Base-by-base conservation (phyloP, 1,140 invertebrate genomes). In the Macrobrachium nipponense region DNA sequence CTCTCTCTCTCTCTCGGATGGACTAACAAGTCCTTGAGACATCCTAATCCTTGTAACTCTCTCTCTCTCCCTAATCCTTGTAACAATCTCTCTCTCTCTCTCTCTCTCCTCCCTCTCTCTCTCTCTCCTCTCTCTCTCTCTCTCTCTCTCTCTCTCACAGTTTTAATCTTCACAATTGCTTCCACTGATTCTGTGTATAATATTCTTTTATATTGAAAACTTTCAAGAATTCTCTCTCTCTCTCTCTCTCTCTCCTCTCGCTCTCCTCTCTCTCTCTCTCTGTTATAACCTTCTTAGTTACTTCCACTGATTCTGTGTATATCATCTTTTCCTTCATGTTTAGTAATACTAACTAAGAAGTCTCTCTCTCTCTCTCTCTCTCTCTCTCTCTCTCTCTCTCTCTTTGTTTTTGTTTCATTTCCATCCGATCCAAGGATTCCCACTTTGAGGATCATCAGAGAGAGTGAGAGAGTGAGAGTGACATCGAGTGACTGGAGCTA, bases 341-440 rank as follows among this genome's bases (percentile, higher is more conserved):
- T 64, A 64, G 2, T 64, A 2, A 2, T 20, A n/a, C n/a, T n/a
- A n/a, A n/a, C 62, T 20, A 2, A 6, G 5, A 12, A 12, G 0
- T 11, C n/a, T 15, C 27, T 36, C 27, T 36, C 4, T 36, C 27
- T 36, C 27, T 36, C 27, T 36, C 27, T 36, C 27, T 36, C 78
- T 80, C 78, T 80, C 78, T 80, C 78, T 81, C 79, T 81, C 79
- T 80, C 78, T 80, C 78, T 80, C 78, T 80, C 62, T 66, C 62
- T 66, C 18, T 60, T 5, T 11, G 17, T 36, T 51, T n/a, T 36
- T 76, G 11, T 27, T 5, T 58, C 27, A 51, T 59, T 58, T 18
- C 75, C 2, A 8, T 60, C 5, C 11, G 23, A 17, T 27, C 58
- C n/a, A 73, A 73, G 43, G 72, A 43, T 43, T 43, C 11, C 10